Conservation (phyloP, 1,140 invertebrate genomes). For the Brachionus manjavacas region DNA sequence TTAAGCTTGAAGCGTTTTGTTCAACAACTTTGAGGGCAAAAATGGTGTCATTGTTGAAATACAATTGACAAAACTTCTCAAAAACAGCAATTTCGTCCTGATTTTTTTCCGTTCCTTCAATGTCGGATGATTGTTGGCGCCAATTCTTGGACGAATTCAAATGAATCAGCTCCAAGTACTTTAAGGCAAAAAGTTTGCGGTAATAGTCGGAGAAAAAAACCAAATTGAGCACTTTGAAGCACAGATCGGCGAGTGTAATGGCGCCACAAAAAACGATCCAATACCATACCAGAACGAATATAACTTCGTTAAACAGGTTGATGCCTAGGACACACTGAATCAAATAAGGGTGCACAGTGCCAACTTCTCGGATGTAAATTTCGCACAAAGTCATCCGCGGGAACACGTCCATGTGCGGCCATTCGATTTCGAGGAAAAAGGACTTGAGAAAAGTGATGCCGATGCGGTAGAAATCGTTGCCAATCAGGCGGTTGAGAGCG, state of each 20-base stretch:
- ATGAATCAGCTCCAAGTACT: constrained; percentile 29
- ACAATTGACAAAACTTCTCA: constrained; percentile 28
- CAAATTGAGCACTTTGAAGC: background rate
- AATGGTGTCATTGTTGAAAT: constrained; percentile 32
- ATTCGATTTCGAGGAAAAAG: constrained; percentile 9
- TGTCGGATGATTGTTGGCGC: background rate
- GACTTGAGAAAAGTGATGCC: constrained; percentile 19
- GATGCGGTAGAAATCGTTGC: background rate
- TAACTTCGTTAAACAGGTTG: constrained; percentile 57
- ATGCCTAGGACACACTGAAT: constrained; percentile 55
- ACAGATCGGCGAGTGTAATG: background rate
- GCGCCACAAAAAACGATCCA: constrained; percentile 52
- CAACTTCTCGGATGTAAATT: constrained; percentile 32
- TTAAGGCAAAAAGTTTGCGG: background rate
- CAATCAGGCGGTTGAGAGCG: background rate
- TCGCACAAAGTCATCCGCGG: constrained; percentile 44
- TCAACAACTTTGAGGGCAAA: constrained; percentile 26
- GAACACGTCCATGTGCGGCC: constrained; percentile 34
- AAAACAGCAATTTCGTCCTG: background rate
- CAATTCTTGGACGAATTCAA: background rate
- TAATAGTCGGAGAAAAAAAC: background rate
- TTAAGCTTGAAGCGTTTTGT: constrained; percentile 29
- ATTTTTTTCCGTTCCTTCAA: background rate
- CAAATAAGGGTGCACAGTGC: constrained; percentile 47
- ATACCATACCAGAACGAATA: constrained; percentile 56